Evolutionary conservation across 2,797 vertebrate species (phyloP).

Genomic region (Dipus sagitta): DNA sequence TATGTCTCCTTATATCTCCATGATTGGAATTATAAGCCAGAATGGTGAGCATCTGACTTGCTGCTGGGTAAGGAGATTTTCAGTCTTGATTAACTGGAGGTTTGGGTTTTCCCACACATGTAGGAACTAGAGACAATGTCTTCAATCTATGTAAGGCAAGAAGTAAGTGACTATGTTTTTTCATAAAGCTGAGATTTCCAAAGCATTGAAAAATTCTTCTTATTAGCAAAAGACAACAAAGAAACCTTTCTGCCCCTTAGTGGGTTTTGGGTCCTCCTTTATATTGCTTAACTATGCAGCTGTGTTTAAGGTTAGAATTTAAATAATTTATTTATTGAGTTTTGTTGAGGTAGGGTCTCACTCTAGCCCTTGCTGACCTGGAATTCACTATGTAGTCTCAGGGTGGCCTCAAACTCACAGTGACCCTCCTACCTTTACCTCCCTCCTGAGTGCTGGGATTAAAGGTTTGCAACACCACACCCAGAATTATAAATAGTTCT

Average conservation of each 20-base stretch:
- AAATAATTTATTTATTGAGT: background rate
- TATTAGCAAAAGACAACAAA: background rate
- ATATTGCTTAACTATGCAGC: background rate
- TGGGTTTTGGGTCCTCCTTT: background rate
- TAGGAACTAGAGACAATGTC: background rate
- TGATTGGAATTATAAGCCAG: conserved; percentile 1
- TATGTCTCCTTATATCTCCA: background rate
- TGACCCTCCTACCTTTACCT: no score
- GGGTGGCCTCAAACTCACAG: no score
- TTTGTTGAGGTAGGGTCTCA: no score
- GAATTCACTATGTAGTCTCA: no score
- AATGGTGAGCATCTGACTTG: background rate
- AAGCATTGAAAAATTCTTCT: background rate
- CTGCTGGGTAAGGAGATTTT: background rate
- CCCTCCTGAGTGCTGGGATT: no score
- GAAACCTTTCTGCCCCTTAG: background rate
- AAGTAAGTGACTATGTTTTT: background rate
- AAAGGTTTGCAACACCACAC: no score
- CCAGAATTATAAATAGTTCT: background rate
- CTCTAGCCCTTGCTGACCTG: no score
- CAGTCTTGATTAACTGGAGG: background rate
- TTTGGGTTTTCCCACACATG: conserved; percentile 5
- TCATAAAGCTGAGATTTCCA: conserved; percentile 36
- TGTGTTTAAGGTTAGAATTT: conserved; percentile 29
- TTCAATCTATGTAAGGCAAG: conserved; percentile 20